Base-by-base conservation (phyloP, 2,888 invertebrate species). In the Volucella inanis region DNA sequence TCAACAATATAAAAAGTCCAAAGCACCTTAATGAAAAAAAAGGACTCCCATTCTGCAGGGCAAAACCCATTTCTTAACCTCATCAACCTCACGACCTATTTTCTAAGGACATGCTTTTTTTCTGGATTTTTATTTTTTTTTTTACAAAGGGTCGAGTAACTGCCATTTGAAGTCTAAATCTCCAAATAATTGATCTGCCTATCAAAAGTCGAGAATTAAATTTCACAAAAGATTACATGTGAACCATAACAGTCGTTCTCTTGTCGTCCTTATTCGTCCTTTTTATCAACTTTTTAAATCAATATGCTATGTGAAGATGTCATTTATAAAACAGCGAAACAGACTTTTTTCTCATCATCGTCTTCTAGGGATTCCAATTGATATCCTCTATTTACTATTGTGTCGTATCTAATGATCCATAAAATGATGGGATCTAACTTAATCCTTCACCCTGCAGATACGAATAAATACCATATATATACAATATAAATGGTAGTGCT, bases 351-450 rank as follows among this genome's bases (percentile, higher is more conserved):
- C 59, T 18, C 47, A 70, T 55, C n/a, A 22, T 22, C 22, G 22
- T 22, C 45, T 47, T 18, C 12, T n/a, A 38, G 14, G 15, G 54
- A 62, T 78, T 61, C 47, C 59, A 61, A 50, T 67, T 61, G 81
- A 76, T 80, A 85, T 81, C 80, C 62, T 76, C 54, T 76, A 67
- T 76, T 85, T 76, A 65, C 81, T 72, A 81, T 85, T 85, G 77
- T 85, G 76, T 85, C 81, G 76, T 59, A 68, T 64, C 81, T 85
- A 85, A 85, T 85, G 85, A 85, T 85, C 81, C 85, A 74, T 81
- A 77, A 85, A 85, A 85, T 81, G 81, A 85, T 77, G 85, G 85
- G 76, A 85, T 85, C 81, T 65, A 76, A 76, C 85, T 85, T 85
- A 85, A 85, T 81, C 68, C 81, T 50, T 49, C 70, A 52, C 65